Evolutionary conservation across 2,113 vertebrate species (phyloP).

Genomic region (Tricholaema leucomelas): DNA sequence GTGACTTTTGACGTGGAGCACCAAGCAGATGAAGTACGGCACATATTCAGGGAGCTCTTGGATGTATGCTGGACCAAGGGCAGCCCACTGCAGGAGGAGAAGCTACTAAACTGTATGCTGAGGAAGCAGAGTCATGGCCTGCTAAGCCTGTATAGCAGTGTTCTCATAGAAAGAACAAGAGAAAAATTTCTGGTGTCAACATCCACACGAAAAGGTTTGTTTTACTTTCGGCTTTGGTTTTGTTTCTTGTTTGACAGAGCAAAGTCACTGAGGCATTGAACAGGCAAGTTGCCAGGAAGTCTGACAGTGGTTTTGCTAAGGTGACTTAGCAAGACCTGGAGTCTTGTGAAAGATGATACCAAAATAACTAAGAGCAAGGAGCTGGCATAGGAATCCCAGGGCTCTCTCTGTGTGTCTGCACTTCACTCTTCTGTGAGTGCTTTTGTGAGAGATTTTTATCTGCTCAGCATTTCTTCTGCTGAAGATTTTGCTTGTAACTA

Average conservation of each 20-base stretch:
- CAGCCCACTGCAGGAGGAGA: slow-evolving; percentile 81
- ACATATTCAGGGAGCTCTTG: slow-evolving; percentile 84
- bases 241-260: background rate
- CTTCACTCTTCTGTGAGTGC: background rate
- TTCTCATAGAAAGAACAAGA: slow-evolving; percentile 78
- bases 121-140: slow-evolving; percentile 76
- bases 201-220: slow-evolving; percentile 79
- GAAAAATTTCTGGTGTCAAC: slow-evolving; percentile 74
- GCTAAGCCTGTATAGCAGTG: slow-evolving; percentile 78
- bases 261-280: background rate
- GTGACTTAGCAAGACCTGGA: background rate
- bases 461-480: background rate
- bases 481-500: background rate
- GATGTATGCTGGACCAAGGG: slow-evolving; percentile 73
- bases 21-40: slow-evolving; percentile 72
- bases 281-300: background rate
- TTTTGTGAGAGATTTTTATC: background rate
- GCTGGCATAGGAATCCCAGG: background rate
- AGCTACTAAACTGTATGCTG: slow-evolving; percentile 83
- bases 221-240: background rate
- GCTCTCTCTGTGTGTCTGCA: background rate
- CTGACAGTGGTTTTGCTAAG: background rate
- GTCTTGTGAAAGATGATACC: background rate
- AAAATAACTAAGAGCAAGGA: background rate
- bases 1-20: slow-evolving; percentile 76